Conservation (phyloP, 1,140 invertebrate species). For the Drosophila trapezifrons region DNA sequence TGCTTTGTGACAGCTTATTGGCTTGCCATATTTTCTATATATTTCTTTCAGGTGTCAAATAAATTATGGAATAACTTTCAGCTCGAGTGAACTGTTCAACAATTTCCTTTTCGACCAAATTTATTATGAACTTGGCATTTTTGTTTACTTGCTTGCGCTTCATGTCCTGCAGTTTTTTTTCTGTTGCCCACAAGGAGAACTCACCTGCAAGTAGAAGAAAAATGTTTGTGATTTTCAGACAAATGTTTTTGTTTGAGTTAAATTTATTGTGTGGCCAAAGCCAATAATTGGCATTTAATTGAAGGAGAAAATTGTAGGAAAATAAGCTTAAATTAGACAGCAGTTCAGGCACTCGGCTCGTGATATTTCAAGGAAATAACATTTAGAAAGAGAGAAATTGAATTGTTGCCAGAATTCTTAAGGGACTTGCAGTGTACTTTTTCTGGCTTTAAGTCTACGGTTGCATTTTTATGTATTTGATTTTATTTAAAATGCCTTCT, state of each 20-base stretch:
- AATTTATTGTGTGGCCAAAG: slow-evolving; percentile 29
- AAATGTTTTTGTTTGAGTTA: slow-evolving; percentile 11
- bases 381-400: not conserved
- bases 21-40: slow-evolving; percentile 33
- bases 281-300: slow-evolving; percentile 40
- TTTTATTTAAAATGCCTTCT: slow-evolving; percentile 33
- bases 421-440: not conserved
- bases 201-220: slow-evolving; percentile 6
- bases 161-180: not conserved
- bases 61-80: slow-evolving; percentile 41
- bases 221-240: slow-evolving; percentile 13
- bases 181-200: slow-evolving; percentile 3
- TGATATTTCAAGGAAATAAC: not conserved
- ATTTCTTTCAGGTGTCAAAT: slow-evolving; percentile 39
- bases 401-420: not conserved
- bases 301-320: not conserved
- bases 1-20: slow-evolving; percentile 38
- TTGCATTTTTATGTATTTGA: slow-evolving; percentile 1
- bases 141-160: slow-evolving; percentile 28
- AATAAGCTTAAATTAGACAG: slow-evolving; percentile 6
- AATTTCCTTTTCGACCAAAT: slow-evolving; percentile 10
- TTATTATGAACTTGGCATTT: slow-evolving; percentile 11
- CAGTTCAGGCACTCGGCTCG: no score
- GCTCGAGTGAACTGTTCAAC: slow-evolving; percentile 22
- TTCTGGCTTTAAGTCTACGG: not conserved